Base-by-base conservation (phyloP, 1,140 invertebrate species). In the Uloborus diversus region DNA sequence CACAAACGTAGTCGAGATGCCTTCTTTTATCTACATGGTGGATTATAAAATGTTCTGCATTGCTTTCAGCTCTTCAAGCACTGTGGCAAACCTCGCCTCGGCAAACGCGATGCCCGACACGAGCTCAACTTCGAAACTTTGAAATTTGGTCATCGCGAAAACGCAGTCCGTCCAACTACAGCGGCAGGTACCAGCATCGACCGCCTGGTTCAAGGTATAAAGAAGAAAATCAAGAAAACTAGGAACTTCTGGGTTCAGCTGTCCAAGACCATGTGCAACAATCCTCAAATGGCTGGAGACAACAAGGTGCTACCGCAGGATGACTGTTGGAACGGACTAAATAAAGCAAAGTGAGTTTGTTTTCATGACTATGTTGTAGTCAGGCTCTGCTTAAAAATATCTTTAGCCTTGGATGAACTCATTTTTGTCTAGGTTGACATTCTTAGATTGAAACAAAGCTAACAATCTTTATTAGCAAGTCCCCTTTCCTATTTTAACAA, bases 241-340 rank as follows among this genome's bases (percentile, higher is more conserved):
- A 91, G 91, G 68, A 91, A 92, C 82, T 95, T 96, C 86, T 98
- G 95, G 95, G 88, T 91, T 0, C 91, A 93, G 81, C 87, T 98
- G 57, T 94, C 95, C 0, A 92, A 93, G 79, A 90, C 92, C 57
- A 90, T 96, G 65, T 98, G 95, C 87, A 93, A 92, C 83, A 90
- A 86, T 80, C 87, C 80, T 13, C 35, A 37, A 30, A 90, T 92
- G 13, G 90, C 92, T 17, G 90, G 90, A 17, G 90, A 90, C 7
- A 59, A 27, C 11, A 75, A 73, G 32, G 90, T 90, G n/a, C 88
- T 88, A 3, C 89, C 90, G 5, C 90, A 92, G 75, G 88, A 89
- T 53, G 88, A 89, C 83, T 96, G 95, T 86, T 96, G 94, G 94
- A 96, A 96, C 86, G 94, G 94, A 20, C 91, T 92, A 7, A 90